Conservation (phyloP, 2,888 invertebrate genomes). For the Neocrepidodera transversa region DNA sequence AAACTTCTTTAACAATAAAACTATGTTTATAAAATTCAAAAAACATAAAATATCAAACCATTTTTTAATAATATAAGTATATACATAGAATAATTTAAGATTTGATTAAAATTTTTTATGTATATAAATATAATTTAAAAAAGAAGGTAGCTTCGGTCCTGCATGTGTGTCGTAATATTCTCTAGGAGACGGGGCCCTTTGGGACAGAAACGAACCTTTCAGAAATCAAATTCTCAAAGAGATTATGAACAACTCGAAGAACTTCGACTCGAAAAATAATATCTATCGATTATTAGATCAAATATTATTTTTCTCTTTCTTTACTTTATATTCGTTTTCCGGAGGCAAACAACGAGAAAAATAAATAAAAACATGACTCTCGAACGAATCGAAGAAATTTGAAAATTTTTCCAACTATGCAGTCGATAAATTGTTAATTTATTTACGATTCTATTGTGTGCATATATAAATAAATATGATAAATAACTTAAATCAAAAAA, state of each 20-base stretch:
- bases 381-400: conserved; percentile 8
- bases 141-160: too few species aligned
- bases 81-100: too few species aligned
- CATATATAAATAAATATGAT: too few species aligned
- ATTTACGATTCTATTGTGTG: too few species aligned
- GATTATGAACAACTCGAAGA: conserved; percentile 24
- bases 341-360: conserved; percentile 19
- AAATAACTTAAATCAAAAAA: too few species aligned
- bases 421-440: conserved; percentile 5
- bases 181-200: conserved; percentile 13
- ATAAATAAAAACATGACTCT: conserved; percentile 18
- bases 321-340: conserved; percentile 24
- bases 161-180: conserved; percentile 19
- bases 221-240: conserved; percentile 26
- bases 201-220: conserved; percentile 19
- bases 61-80: too few species aligned
- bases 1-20: too few species aligned
- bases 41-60: too few species aligned
- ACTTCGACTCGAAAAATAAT: conserved; percentile 12
- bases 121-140: too few species aligned
- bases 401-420: not conserved
- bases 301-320: conserved; percentile 24
- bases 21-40: too few species aligned
- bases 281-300: conserved; percentile 31
- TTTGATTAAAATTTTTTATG: too few species aligned